A percentile compares a stretch with the other conserved stretches of the same genome.
phyloP scores from a whole-genome alignment of 2,888 invertebrate species.

The Chloroclystis v-ata region DNA sequence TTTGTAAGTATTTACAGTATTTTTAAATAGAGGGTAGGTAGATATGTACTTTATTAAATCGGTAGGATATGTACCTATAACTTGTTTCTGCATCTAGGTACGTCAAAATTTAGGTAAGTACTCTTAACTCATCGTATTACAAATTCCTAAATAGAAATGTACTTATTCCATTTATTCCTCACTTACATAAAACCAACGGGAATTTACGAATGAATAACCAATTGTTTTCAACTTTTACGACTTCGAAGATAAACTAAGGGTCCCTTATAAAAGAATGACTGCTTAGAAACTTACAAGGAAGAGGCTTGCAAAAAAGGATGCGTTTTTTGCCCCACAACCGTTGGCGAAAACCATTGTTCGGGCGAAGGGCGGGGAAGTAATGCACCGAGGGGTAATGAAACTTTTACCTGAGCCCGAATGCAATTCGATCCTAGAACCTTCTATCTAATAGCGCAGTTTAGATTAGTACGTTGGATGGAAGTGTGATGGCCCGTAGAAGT shows the following conservation, averaged over 20 bases:
- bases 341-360: constrained; percentile 69
- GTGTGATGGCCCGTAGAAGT: constrained; percentile 36
- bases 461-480: constrained; percentile 25
- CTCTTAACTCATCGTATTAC: too few relatives aligned
- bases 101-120: too few relatives aligned
- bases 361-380: constrained; percentile 55
- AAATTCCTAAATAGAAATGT: too few relatives aligned
- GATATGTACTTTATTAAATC: neutral
- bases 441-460: constrained; percentile 23
- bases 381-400: constrained; percentile 65
- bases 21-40: neutral
- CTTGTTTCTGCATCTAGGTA: too few relatives aligned
- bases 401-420: constrained; percentile 60
- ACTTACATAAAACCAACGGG: constrained; percentile 7
- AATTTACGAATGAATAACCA: constrained; percentile 21
- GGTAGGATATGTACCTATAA: too few relatives aligned
- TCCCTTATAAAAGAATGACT: constrained; percentile 38
- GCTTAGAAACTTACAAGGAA: constrained; percentile 60
- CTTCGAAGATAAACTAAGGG: constrained; percentile 31
- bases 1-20: too few relatives aligned
- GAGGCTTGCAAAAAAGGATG: constrained; percentile 63
- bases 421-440: constrained; percentile 28
- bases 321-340: constrained; percentile 56
- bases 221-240: constrained; percentile 39
- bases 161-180: neutral